Base-by-base conservation (phyloP, 2,888 invertebrate genomes). In the Polylopha cassiicola region DNA sequence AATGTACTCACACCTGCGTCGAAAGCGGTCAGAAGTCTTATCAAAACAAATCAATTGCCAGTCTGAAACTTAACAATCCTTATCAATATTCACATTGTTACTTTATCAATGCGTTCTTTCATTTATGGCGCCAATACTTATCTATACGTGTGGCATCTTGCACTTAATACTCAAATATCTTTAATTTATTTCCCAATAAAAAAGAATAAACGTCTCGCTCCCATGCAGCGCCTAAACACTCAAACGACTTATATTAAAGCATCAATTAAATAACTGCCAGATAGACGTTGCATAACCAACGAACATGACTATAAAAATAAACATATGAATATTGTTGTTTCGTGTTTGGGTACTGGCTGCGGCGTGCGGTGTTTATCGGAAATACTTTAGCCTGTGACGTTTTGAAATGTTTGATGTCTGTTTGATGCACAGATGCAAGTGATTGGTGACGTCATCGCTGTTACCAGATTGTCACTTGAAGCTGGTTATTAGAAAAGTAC, bases 391-490 rank as follows among this genome's bases (percentile, higher is more conserved):
- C 39, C 53, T 50, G 47, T 51, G 39, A 27, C 44, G 29, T 26
- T 22, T 30, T 22, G 21, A 15, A 31, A 13, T 23, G 9, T 27
- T 8, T 15, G 17, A 14, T 21, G 30, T 29, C 33, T 36, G 43
- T 21, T 43, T 53, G 53, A 53, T 53, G 55, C 51, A 39, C 50
- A 60, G 48, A 53, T 51, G 58, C 55, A 51, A 47, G n/a, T n/a
- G n/a, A n/a, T n/a, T n/a, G 41, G 51, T 67, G 61, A 58, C 65
- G 65, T 65, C 67, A 68, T 62, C 68, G 69, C 67, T 61, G 29
- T 21, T 27, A n/a, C n/a, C n/a, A n/a, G 33, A 24, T 30, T 36
- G 41, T 41, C 41, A 34, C 22, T 18, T n/a, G n/a, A n/a, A n/a
- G n/a, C n/a, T n/a, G n/a, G n/a, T n/a, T n/a, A 36, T 26, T 26